Evolutionary conservation across 2,888 invertebrate genomes (phyloP).

Genomic region (Parnassius apollo): DNA sequence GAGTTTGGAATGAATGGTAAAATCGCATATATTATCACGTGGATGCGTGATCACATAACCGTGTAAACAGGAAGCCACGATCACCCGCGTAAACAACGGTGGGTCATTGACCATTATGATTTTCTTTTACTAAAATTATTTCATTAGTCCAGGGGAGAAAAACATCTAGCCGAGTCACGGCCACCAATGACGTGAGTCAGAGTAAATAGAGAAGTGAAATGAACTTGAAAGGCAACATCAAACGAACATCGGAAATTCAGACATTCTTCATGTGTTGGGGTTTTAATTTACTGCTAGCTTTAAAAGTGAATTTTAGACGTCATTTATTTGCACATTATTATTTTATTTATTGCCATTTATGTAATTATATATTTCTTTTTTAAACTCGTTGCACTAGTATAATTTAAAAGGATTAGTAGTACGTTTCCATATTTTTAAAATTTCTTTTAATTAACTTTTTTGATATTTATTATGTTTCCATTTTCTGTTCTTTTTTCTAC

Average conservation of each 20-base stretch:
- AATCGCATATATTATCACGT: slow-evolving; percentile 38
- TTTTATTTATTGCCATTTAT: too few species aligned
- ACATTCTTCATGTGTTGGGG: slow-evolving; percentile 2
- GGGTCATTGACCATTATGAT: slow-evolving; percentile 45
- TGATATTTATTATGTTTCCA: too few species aligned
- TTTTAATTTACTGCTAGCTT: background rate
- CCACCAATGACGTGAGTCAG: slow-evolving; percentile 19
- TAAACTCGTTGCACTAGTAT: too few species aligned
- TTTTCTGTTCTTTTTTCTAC: too few species aligned
- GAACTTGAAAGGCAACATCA: slow-evolving; percentile 15
- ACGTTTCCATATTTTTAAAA: too few species aligned
- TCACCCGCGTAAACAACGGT: slow-evolving; percentile 34
- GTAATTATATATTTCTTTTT: too few species aligned
- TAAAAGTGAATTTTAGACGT: too few species aligned
- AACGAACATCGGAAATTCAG: slow-evolving; percentile 28
- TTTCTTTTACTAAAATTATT: slow-evolving; percentile 32
- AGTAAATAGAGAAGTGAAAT: slow-evolving; percentile 13
- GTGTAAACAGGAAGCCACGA: slow-evolving; percentile 47
- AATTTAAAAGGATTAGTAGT: too few species aligned
- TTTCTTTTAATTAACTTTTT: too few species aligned
- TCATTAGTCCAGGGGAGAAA: slow-evolving; percentile 23
- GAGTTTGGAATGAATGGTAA: slow-evolving; percentile 26
- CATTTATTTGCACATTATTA: too few species aligned
- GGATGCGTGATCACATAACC: slow-evolving; percentile 35
- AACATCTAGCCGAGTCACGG: slow-evolving; percentile 23